These are phyloP conservation scores for Lonchura striata DNA, from an alignment of 2,113 vertebrate species.

Conservation along the genomic window DNA sequence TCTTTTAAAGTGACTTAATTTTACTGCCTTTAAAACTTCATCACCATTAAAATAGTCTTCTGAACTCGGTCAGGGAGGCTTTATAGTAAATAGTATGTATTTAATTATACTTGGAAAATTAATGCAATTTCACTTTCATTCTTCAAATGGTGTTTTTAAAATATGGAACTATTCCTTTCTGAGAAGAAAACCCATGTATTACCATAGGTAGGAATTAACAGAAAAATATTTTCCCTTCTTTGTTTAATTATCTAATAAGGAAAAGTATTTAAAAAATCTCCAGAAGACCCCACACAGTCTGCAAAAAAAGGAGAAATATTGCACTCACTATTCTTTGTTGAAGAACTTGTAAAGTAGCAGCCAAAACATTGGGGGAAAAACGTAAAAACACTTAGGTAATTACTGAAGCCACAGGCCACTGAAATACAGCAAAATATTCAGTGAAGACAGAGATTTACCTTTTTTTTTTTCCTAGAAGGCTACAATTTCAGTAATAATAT, in stretches of 20 bases:
- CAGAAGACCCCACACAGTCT: neutral
- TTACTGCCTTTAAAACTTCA: conserved; percentile 57
- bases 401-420: neutral
- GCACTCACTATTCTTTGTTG: neutral
- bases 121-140: neutral
- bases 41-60: neutral
- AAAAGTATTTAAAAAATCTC: neutral
- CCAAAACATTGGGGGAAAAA: neutral
- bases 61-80: neutral
- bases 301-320: neutral
- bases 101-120: neutral
- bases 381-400: neutral
- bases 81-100: neutral
- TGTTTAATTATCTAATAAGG: neutral
- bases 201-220: neutral
- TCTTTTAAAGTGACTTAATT: conserved; percentile 52
- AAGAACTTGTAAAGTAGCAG: neutral
- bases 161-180: neutral
- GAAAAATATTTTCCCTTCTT: neutral
- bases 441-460: neutral
- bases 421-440: neutral
- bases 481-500: neutral
- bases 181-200: neutral
- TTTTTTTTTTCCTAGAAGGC: neutral
- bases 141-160: neutral